These are phyloP conservation scores for Polymixis flavicincta DNA, from an alignment of 2,888 invertebrate genomes.

Conservation along the genomic window DNA sequence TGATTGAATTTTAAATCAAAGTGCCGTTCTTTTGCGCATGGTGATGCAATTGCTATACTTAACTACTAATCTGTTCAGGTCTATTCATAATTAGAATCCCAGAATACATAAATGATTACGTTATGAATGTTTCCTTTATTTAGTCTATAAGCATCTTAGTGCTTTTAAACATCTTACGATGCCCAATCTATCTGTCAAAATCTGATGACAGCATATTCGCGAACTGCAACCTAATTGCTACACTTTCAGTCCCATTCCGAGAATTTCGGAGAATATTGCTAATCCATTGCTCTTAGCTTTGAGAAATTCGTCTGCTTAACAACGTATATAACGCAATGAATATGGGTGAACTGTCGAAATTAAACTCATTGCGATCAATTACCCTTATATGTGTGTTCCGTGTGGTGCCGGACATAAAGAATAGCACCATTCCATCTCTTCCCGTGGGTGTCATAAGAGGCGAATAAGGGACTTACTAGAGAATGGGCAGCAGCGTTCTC, in stretches of 20 bases:
- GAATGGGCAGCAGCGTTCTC: too few relatives aligned
- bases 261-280: too few relatives aligned
- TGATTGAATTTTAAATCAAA: conserved; percentile 25
- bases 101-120: conserved; percentile 1
- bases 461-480: too few relatives aligned
- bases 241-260: too few relatives aligned
- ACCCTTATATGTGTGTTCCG: neutral
- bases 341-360: neutral
- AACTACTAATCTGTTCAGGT: neutral
- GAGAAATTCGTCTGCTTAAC: too few relatives aligned
- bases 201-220: too few relatives aligned
- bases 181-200: neutral
- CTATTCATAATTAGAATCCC: neutral
- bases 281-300: too few relatives aligned
- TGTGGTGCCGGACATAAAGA: too few relatives aligned
- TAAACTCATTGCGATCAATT: neutral
- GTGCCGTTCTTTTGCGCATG: neutral
- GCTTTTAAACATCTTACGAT: too few relatives aligned
- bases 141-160: neutral
- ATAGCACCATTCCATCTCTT: too few relatives aligned
- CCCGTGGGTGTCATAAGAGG: too few relatives aligned
- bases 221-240: neutral
- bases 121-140: neutral
- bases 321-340: neutral
- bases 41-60: neutral